A percentile compares a stretch with the other conserved stretches of the same genome.
Conservation (phyloP, 2,797 vertebrate species). For the Bucorvus abyssinicus region DNA sequence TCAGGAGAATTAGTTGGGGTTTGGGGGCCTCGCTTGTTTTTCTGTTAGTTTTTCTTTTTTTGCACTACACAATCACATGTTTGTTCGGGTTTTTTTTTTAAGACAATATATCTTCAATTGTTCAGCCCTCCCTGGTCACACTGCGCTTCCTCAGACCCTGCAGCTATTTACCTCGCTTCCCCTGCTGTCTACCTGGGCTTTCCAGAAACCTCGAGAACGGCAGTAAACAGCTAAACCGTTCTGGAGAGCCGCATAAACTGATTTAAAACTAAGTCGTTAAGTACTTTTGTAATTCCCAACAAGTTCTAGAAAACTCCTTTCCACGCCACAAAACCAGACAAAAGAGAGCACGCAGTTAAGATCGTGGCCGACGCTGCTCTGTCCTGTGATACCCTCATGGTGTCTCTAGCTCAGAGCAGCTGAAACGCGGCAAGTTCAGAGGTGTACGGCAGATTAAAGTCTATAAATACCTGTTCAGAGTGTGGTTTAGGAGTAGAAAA, state of each 20-base stretch:
- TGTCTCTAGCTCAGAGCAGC: background rate
- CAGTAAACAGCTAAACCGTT: accelerated
- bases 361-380: accelerated
- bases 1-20: background rate
- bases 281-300: background rate
- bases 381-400: background rate
- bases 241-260: too few species aligned
- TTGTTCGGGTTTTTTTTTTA: background rate
- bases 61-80: accelerated
- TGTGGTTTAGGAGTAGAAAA: background rate
- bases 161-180: background rate
- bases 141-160: background rate
- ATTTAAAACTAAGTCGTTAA: background rate
- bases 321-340: background rate
- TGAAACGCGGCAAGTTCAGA: background rate
- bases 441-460: background rate
- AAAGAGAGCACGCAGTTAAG: background rate
- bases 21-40: accelerated
- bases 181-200: background rate
- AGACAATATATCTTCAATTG: background rate
- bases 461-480: constrained; percentile 46
- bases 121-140: background rate
- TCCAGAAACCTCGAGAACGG: background rate
- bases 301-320: background rate
- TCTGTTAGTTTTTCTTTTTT: background rate